Conservation (phyloP, 2,113 vertebrate genomes). For the Peromyscus californicus region DNA sequence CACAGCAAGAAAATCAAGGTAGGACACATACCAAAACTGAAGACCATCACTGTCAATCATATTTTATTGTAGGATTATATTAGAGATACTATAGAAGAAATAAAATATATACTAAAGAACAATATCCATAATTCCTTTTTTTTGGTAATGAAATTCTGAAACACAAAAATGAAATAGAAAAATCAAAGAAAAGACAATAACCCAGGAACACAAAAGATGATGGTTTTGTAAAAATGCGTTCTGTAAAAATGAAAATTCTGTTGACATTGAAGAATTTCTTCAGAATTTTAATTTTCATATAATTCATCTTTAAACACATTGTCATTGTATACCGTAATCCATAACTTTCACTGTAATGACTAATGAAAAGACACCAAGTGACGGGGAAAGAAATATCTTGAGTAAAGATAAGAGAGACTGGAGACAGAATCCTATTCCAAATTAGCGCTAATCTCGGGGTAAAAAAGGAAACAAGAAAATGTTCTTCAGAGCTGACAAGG, state of each 20-base stretch:
- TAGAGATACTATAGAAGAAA: background rate
- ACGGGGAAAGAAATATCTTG: too few relatives aligned
- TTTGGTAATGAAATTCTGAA: background rate
- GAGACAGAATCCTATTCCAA: background rate
- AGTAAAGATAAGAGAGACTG: rapidly evolving
- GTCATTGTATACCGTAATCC: background rate
- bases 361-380: background rate
- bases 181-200: background rate
- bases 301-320: background rate
- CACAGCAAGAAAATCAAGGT: background rate
- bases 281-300: background rate
- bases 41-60: background rate
- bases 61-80: background rate
- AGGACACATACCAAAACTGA: background rate
- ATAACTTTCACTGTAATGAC: background rate
- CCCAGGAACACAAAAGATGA: background rate
- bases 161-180: background rate
- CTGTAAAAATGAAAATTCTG: background rate
- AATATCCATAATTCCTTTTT: background rate
- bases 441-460: background rate
- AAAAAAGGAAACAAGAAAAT: constrained; percentile 31
- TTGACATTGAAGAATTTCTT: background rate
- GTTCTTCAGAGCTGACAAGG: constrained; percentile 41
- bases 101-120: background rate
- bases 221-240: background rate